phyloP scores from a whole-genome alignment of 2,797 vertebrate species.

The Leucoraja ocellata region DNA sequence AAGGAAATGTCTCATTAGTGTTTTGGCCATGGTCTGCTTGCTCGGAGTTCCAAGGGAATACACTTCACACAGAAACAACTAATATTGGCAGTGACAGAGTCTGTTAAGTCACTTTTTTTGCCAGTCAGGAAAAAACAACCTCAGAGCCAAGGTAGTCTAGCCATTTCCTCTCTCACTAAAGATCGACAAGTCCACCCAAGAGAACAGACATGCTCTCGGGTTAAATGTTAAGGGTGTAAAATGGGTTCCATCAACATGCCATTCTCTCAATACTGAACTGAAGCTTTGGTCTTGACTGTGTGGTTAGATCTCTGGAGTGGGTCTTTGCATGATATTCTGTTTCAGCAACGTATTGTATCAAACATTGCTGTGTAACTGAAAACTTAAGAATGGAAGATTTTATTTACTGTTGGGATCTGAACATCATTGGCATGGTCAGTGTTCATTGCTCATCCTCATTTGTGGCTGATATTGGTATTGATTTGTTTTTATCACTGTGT shows the following conservation, averaged over 20 bases:
- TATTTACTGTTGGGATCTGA: not conserved
- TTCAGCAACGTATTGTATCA: not conserved
- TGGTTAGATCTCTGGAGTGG: not conserved
- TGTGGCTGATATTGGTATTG: too few relatives aligned
- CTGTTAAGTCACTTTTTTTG: not conserved
- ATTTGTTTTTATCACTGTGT: too few relatives aligned
- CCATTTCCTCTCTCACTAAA: not conserved
- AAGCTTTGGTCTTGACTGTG: too few relatives aligned
- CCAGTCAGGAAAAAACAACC: not conserved
- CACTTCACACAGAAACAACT: not conserved
- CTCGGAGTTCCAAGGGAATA: not conserved
- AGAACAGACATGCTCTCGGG: not conserved
- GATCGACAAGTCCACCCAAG: not conserved
- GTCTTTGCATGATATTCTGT: not conserved
- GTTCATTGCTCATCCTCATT: too few relatives aligned
- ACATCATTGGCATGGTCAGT: too few relatives aligned
- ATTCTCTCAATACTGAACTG: not conserved
- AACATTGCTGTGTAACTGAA: not conserved
- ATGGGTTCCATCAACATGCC: not conserved
- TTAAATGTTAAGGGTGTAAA: not conserved
- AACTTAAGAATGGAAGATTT: too few relatives aligned
- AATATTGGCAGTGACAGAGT: not conserved
- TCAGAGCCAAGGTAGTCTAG: not conserved
- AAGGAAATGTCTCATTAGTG: constrained; percentile 16
- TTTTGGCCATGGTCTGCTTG: not conserved